Percentiles rank a stretch among this genome's conserved stretches.
phyloP scores from a whole-genome alignment of 2,113 vertebrate genomes.

The Nycticryphes semicollaris region DNA sequence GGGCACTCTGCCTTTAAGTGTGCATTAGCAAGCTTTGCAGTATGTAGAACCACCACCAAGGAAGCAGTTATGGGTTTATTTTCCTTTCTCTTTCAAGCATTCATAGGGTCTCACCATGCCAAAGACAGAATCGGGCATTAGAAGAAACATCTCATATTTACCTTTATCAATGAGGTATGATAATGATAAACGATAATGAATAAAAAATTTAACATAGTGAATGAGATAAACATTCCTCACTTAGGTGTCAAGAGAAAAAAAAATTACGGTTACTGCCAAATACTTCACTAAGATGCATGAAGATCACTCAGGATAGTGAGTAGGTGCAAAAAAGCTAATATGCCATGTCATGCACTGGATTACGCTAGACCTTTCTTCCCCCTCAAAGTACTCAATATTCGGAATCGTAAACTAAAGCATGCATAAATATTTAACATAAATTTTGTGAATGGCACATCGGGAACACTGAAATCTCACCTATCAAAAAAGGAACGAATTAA shows the following conservation, averaged over 20 bases:
- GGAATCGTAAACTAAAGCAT: background rate
- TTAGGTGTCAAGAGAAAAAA: background rate
- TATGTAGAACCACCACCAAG: background rate
- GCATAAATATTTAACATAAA: background rate
- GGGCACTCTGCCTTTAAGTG: background rate
- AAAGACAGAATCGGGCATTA: background rate
- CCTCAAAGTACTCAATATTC: background rate
- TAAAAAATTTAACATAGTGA: background rate
- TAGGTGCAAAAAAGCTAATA: background rate
- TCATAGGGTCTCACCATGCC: background rate
- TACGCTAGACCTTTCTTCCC: background rate
- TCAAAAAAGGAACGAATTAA: background rate
- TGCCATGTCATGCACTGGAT: background rate
- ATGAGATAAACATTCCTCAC: background rate
- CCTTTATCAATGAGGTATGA: background rate
- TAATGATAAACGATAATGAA: background rate
- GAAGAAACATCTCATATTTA: background rate
- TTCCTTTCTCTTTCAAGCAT: background rate
- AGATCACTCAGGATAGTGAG: background rate
- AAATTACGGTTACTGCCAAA: background rate
- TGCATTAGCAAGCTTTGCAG: background rate
- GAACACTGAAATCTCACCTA: background rate
- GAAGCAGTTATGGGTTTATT: background rate
- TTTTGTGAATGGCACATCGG: background rate
- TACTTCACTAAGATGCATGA: background rate